Conservation (phyloP, 1,140 invertebrate genomes). For the Trichogramma pretiosum region DNA sequence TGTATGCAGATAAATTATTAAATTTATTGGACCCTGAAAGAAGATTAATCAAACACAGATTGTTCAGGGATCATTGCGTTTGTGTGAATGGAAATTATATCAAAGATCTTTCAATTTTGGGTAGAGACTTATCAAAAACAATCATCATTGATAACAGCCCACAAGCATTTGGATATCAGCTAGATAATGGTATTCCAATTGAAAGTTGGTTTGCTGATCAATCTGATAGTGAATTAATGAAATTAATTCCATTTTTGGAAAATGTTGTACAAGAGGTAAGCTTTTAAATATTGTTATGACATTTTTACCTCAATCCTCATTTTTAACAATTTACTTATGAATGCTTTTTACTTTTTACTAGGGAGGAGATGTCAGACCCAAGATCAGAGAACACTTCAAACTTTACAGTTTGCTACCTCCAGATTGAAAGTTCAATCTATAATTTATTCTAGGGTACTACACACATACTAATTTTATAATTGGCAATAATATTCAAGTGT, state of each 20-base stretch:
- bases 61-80: conserved; percentile 93
- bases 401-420: conserved; percentile 81
- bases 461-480: conserved; percentile 21
- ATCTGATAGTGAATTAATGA: conserved; percentile 83
- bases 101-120: conserved; percentile 89
- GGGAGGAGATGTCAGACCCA: conserved; percentile 86
- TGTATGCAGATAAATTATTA: conserved; percentile 91
- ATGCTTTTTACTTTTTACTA: conserved; percentile 46
- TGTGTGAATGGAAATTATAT: conserved; percentile 95
- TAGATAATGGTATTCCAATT: conserved; percentile 95
- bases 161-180: conserved; percentile 85
- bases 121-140: conserved; percentile 84
- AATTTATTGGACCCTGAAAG: conserved; percentile 86
- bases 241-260: conserved; percentile 88
- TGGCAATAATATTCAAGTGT: conserved; percentile 15
- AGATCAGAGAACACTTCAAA: conserved; percentile 81
- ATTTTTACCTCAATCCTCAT: neutral
- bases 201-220: conserved; percentile 95
- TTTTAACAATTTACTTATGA: neutral
- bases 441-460: conserved; percentile 21
- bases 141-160: conserved; percentile 91
- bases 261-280: conserved; percentile 66
- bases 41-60: conserved; percentile 80
- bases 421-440: too few relatives aligned
- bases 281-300: neutral